phyloP scores from a whole-genome alignment of 2,113 vertebrate species.

The Myiopsitta monachus region DNA sequence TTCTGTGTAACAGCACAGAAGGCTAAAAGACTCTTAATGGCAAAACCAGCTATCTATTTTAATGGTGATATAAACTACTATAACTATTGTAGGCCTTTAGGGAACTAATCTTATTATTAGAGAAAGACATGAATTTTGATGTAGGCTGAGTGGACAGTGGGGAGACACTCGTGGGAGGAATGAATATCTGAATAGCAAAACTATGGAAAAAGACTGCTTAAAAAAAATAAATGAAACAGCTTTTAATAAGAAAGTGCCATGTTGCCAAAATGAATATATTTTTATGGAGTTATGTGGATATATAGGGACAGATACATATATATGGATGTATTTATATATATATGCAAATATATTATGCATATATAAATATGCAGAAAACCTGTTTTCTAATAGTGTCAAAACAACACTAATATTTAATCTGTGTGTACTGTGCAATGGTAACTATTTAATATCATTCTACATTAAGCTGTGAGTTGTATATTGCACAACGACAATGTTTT shows the following conservation, averaged over 20 bases:
- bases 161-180: neutral
- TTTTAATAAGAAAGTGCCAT: neutral
- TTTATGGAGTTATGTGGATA: neutral
- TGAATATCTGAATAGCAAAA: neutral
- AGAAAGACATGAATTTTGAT: neutral
- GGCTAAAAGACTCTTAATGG: neutral
- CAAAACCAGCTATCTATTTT: conserved; percentile 15
- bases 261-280: neutral
- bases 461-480: neutral
- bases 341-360: neutral
- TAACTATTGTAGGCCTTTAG: neutral
- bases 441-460: neutral
- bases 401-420: neutral
- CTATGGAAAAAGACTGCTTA: neutral
- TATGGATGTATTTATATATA: neutral
- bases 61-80: neutral
- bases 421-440: neutral
- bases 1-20: neutral
- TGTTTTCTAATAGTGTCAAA: neutral
- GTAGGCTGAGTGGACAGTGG: neutral
- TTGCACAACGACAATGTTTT: neutral
- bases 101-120: neutral
- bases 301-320: neutral
- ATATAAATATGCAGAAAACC: neutral
- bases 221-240: neutral